A percentile compares a stretch with the other conserved stretches of the same genome.
phyloP scores from a whole-genome alignment of 2,113 vertebrate genomes.

The Ammodramus savannarum region DNA sequence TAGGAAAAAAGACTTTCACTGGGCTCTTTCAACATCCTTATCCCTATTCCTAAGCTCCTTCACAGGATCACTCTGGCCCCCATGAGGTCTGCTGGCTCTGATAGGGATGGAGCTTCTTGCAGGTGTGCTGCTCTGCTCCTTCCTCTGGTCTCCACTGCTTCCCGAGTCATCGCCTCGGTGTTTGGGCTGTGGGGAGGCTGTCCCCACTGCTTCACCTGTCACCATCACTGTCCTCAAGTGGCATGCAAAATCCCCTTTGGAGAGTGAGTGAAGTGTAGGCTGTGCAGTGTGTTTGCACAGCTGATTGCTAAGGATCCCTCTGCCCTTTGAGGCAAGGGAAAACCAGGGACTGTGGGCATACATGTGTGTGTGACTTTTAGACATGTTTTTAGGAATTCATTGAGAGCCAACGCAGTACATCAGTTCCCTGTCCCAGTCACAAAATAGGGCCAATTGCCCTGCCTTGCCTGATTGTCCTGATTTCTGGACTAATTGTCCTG shows the following conservation, averaged over 20 bases:
- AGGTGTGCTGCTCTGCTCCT: not conserved
- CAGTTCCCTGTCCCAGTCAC: not conserved
- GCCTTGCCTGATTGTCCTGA: not conserved
- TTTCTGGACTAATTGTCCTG: not conserved
- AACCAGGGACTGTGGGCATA: not conserved
- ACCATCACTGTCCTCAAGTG: not conserved
- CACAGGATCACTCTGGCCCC: not conserved
- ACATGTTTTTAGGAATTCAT: not conserved
- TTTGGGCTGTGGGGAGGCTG: not conserved
- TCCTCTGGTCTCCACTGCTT: not conserved
- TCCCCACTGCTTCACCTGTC: not conserved
- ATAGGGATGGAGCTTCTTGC: not conserved
- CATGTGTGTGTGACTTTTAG: not conserved
- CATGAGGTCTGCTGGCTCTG: not conserved
- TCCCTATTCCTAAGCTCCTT: not conserved
- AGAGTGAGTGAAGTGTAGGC: not conserved
- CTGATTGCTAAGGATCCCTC: slow-evolving; percentile 15
- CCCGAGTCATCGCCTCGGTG: rapidly evolving
- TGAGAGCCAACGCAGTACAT: not conserved
- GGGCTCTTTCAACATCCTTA: not conserved
- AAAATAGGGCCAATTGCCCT: not conserved
- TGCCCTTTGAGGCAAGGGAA: not conserved
- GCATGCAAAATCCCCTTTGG: not conserved
- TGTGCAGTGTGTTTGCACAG: not conserved
- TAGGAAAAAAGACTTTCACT: not conserved